Evolutionary conservation across 1,140 invertebrate species (phyloP).

Genomic region (Aphidius ervi): DNA sequence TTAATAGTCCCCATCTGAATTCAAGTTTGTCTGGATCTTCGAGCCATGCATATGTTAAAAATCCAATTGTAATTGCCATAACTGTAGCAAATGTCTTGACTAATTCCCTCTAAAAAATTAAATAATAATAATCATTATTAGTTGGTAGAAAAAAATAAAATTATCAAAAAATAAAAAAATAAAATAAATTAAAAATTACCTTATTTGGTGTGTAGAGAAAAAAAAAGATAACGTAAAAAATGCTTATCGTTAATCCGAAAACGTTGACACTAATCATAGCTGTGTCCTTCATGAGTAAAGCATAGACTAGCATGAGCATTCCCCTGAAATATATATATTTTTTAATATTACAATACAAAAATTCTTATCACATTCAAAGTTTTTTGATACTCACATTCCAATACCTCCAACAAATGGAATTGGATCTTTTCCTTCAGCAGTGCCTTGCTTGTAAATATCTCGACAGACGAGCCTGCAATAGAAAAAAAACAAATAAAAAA

Average conservation of each 20-base stretch:
- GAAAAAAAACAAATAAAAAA: slow-evolving; percentile 6
- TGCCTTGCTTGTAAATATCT: slow-evolving; percentile 64
- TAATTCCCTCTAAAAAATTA: slow-evolving; percentile 31
- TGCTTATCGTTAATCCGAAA: slow-evolving; percentile 63
- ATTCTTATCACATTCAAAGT: not conserved
- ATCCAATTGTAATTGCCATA: slow-evolving; percentile 53
- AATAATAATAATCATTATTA: slow-evolving; percentile 2
- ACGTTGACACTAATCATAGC: slow-evolving; percentile 73
- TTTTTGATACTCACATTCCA: slow-evolving; percentile 62
- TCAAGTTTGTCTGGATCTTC: slow-evolving; percentile 64
- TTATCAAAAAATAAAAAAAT: slow-evolving; percentile 4
- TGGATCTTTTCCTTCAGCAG: slow-evolving; percentile 59
- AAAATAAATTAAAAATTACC: slow-evolving; percentile 36
- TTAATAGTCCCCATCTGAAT: slow-evolving; percentile 65
- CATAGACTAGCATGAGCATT: slow-evolving; percentile 68
- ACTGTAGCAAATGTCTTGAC: slow-evolving; percentile 48
- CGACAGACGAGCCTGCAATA: slow-evolving; percentile 60
- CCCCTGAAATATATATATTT: slow-evolving; percentile 52
- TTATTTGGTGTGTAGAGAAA: slow-evolving; percentile 59
- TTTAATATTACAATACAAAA: no score
- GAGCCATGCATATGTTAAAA: slow-evolving; percentile 60
- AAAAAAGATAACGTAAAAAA: slow-evolving; percentile 62
- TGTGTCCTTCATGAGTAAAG: slow-evolving; percentile 63
- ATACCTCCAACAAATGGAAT: slow-evolving; percentile 71
- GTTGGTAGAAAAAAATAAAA: not conserved